Percentiles rank a stretch among this genome's conserved stretches.
These are phyloP conservation scores for Rhagonycha fulva DNA, from an alignment of 2,888 invertebrate species.

Conservation along the genomic window DNA sequence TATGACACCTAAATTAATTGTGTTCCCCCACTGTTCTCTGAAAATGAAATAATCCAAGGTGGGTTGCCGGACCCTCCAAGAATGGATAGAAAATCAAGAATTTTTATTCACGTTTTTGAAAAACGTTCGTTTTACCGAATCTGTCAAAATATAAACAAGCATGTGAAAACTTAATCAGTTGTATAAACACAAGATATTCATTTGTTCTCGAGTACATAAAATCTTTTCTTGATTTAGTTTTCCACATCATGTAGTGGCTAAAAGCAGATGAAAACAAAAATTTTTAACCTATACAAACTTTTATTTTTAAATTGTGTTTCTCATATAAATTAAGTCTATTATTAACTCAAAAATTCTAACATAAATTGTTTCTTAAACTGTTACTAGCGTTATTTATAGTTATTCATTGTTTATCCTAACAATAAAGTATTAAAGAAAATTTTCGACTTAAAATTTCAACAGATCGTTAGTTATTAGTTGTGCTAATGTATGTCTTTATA, in stretches of 20 bases:
- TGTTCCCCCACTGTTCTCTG: too few species aligned
- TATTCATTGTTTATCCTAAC: neutral
- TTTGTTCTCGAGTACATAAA: neutral
- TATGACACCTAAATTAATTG: too few species aligned
- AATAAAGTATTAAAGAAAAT: neutral
- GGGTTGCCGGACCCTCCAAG: too few species aligned
- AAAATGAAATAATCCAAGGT: too few species aligned
- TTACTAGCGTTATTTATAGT: neutral
- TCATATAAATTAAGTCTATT: neutral
- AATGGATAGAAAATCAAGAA: too few species aligned
- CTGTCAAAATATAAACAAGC: neutral
- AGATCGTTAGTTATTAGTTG: neutral
- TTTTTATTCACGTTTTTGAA: neutral
- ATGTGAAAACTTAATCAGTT: neutral
- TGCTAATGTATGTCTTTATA: neutral
- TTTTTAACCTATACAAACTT: neutral
- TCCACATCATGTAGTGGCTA: neutral
- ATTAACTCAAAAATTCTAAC: neutral
- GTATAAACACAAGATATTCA: neutral
- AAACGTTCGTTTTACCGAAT: neutral
- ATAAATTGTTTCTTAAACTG: neutral
- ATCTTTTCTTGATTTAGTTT: neutral
- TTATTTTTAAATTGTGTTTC: neutral
- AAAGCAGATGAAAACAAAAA: neutral
- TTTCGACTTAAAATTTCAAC: neutral